Percentiles rank a stretch among this genome's conserved stretches.
Evolutionary conservation across 1,140 invertebrate genomes (phyloP).

Genomic region (Drosophila pallidifrons): DNA sequence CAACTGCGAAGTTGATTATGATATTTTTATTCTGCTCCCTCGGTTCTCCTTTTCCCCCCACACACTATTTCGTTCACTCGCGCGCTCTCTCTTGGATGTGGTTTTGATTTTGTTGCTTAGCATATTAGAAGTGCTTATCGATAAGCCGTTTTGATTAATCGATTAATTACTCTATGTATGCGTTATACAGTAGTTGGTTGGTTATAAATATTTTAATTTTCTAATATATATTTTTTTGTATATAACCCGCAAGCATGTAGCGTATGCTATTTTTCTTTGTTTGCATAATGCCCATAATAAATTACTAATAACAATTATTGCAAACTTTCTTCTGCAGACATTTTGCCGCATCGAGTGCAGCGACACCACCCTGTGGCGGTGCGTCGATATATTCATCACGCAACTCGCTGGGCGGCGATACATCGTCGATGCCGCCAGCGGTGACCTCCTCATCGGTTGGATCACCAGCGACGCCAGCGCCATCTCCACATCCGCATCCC

Average conservation of each 20-base stretch:
- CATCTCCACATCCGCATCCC: constrained; percentile 90
- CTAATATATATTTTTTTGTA: constrained; percentile 21
- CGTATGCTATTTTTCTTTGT: background rate
- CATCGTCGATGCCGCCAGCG: constrained; percentile 85
- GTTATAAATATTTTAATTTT: background rate
- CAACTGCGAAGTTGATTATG: constrained; percentile 6
- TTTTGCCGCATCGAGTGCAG: constrained; percentile 62
- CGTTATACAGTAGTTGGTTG: constrained; percentile 10
- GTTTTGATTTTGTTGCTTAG: constrained; percentile 30
- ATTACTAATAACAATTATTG: background rate
- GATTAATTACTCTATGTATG: constrained; percentile 13
- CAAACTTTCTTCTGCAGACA: constrained; percentile 45
- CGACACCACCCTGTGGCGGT: constrained; percentile 23
- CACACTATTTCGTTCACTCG: constrained; percentile 10
- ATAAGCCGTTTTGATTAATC: constrained; percentile 28
- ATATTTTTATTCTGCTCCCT: constrained; percentile 15
- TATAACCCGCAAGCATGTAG: constrained; percentile 30
- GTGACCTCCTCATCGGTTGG: constrained; percentile 87
- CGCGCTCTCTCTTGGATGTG: constrained; percentile 27
- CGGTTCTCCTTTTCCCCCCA: background rate
- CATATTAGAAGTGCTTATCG: constrained; percentile 10
- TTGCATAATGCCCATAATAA: background rate
- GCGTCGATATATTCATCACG: constrained; percentile 88
- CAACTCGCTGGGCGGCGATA: constrained; percentile 86
- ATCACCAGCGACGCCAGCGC: constrained; percentile 90